Percentiles rank a stretch among this genome's conserved stretches.
phyloP scores from a whole-genome alignment of 2,797 vertebrate species.

The Neopelma chrysocephalum region DNA sequence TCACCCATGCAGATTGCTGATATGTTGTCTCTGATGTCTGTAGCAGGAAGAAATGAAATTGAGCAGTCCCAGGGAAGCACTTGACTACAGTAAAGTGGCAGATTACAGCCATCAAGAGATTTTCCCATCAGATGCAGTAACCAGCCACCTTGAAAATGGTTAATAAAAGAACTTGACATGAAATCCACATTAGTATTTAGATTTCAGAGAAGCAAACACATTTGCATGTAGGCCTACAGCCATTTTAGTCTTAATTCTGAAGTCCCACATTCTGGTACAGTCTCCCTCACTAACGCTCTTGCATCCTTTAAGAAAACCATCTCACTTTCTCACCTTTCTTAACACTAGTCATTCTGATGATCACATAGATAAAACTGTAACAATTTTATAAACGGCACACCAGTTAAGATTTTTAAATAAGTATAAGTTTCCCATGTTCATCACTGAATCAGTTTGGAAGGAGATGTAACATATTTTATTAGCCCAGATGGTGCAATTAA shows the following conservation, averaged over 20 bases:
- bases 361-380: background rate
- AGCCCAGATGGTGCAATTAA: constrained; percentile 24
- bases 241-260: constrained; percentile 1
- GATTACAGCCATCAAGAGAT: background rate
- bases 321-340: background rate
- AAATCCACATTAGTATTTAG: background rate
- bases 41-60: background rate
- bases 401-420: background rate
- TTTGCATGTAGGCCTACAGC: background rate
- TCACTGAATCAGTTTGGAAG: background rate
- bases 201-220: background rate
- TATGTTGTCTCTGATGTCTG: background rate
- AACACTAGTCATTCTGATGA: background rate
- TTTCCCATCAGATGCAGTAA: background rate
- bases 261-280: background rate
- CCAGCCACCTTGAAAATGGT: background rate
- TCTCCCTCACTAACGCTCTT: background rate
- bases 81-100: background rate
- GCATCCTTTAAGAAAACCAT: background rate
- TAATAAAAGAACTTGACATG: constrained; percentile 14
- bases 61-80: background rate
- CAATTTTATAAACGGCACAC: background rate
- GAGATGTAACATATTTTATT: background rate
- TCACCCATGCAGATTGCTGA: background rate
- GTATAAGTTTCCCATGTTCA: background rate